Evolutionary conservation across 2,113 vertebrate species (phyloP).

Genomic region (Rhea pennata): DNA sequence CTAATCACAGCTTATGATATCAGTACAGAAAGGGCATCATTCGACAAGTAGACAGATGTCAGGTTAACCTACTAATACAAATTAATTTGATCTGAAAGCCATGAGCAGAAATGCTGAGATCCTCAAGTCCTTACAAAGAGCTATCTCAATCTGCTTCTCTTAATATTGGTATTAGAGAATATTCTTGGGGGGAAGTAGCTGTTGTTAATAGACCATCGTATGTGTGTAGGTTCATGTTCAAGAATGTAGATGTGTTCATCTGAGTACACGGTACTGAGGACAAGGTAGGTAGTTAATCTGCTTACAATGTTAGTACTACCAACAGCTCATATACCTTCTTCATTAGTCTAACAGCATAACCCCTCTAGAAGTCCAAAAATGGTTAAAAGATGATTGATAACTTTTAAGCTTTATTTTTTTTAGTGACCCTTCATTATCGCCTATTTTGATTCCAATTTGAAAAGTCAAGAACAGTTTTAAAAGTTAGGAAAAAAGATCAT

Average conservation of each 20-base stretch:
- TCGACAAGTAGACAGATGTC: not conserved
- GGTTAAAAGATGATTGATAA: not conserved
- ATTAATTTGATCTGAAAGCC: not conserved
- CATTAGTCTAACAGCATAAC: not conserved
- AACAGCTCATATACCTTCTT: not conserved
- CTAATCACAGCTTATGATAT: not conserved
- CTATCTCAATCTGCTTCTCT: not conserved
- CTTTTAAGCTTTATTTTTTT: not conserved
- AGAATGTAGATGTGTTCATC: not conserved
- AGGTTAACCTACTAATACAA: not conserved
- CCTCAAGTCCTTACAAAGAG: not conserved
- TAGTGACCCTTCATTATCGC: not conserved
- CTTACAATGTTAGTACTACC: not conserved
- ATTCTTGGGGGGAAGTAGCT: not conserved
- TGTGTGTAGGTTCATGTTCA: not conserved
- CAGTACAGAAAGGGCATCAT: not conserved
- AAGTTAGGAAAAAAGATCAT: not conserved
- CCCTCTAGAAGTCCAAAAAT: not conserved
- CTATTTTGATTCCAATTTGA: not conserved
- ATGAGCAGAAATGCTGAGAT: not conserved
- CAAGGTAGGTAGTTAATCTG: not conserved
- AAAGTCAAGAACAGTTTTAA: not conserved
- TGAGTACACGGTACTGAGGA: not conserved
- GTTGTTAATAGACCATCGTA: not conserved
- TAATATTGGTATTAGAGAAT: not conserved